Evolutionary conservation across 23 tunicate species (phyloP).

Genomic region (Trididemnum nubilum): DNA sequence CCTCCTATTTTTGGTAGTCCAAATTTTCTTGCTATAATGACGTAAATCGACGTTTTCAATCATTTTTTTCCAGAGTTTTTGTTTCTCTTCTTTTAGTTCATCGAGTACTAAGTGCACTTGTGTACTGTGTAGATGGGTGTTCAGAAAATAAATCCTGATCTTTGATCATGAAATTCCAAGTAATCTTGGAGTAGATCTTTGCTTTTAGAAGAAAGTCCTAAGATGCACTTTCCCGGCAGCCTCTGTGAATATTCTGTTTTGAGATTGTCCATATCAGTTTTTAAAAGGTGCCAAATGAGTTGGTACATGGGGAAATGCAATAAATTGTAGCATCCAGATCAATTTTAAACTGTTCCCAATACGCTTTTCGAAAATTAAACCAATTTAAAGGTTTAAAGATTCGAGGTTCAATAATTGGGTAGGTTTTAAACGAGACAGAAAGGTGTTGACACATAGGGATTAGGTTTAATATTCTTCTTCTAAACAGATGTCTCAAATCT

Average conservation of each 20-base stretch:
- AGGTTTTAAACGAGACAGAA: background rate
- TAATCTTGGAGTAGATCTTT: background rate
- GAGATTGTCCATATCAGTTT: background rate
- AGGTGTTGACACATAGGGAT: background rate
- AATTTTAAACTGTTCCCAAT: background rate
- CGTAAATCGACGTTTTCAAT: background rate
- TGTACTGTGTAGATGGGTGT: background rate
- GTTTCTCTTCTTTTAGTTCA: background rate
- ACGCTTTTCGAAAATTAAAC: background rate
- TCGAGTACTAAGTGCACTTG: background rate
- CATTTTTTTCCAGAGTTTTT: background rate
- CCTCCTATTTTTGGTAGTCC: background rate
- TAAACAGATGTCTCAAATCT: too few relatives aligned
- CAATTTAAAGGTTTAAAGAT: background rate
- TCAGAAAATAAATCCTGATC: background rate
- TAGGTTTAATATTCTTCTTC: background rate
- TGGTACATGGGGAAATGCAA: background rate
- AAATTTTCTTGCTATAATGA: constrained; percentile 2
- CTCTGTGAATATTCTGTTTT: background rate
- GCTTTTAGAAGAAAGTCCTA: background rate
- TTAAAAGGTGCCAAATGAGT: background rate
- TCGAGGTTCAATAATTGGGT: background rate
- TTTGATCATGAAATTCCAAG: too few relatives aligned
- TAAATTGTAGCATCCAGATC: background rate
- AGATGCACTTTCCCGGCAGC: background rate